Evolutionary conservation across 2,797 vertebrate species (phyloP), one percentile per base, ranked within the genome.

Genomic region (Urocyon cinereoargenteus): DNA sequence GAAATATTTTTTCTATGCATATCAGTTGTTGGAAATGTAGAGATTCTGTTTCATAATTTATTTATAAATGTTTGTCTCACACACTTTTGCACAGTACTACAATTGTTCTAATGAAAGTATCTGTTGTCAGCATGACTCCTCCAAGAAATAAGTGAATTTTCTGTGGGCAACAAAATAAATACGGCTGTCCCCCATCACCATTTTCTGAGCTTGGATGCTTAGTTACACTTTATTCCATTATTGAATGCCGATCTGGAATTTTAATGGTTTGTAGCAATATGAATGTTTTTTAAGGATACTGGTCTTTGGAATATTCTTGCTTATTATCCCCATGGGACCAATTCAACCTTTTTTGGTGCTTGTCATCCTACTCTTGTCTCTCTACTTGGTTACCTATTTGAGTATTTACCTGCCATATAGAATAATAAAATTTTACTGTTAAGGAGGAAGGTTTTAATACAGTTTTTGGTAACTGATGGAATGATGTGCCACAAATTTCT

Each of bases 121-220:
- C 22, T 4, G 8, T 36, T 78, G 40, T 68, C 51, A 86, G 51
- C 8, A 12, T 62, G 26, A 73, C 5, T 90, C 16, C 14, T 91
- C 6, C 15, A 78, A 95, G 21, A 94, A 62, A 26, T 81, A 81
- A 21, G 45, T 72, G 64, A 40, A 95, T 94, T 90, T 95, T 16
- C 66, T 31, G 2, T 36, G 51, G 26, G 16, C 70, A 87, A 82
- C 22, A 82, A 90, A 85, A 49, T 73, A 93, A 93, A 51, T 51
- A 77, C n/a, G 10, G 18, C 8, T 59, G 4, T 26, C 28, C 51
- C 3, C 24, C 13, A n/a, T 84, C n/a, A 62, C 18, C 10, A 51
- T 77, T 82, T 82, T 77, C 53, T 77, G 40, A 88, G 11, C 34
- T 51, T 77, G 15, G 22, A 22, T 53, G 84, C 2, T 85, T 79